Conservation (phyloP, 2,797 vertebrate species). For the Smutsia gigantea region DNA sequence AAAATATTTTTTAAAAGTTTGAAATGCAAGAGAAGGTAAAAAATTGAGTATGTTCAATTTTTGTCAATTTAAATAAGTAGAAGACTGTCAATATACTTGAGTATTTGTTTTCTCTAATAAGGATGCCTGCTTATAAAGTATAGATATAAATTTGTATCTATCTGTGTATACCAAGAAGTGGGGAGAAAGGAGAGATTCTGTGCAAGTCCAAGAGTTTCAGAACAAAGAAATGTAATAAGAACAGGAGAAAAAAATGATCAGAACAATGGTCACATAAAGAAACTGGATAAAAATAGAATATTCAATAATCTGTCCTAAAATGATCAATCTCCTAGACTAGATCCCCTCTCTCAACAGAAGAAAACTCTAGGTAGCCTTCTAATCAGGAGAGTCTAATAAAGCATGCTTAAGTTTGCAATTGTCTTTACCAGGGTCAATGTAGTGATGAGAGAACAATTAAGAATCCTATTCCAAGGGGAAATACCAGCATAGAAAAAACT, state of each 20-base stretch:
- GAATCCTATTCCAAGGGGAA: not conserved
- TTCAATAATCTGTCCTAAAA: not conserved
- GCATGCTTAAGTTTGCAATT: not conserved
- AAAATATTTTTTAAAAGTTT: not conserved
- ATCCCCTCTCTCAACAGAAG: not conserved
- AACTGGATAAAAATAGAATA: not conserved
- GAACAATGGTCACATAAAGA: not conserved
- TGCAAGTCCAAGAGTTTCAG: not conserved
- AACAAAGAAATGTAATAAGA: not conserved
- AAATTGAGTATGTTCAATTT: not conserved
- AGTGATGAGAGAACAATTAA: not conserved
- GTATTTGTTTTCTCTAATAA: not conserved
- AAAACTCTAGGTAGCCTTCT: not conserved
- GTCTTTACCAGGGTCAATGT: not conserved
- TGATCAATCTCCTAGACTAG: not conserved
- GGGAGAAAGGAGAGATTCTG: not conserved
- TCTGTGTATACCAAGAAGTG: not conserved
- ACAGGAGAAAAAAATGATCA: not conserved
- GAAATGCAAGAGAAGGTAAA: not conserved
- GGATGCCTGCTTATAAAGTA: not conserved
- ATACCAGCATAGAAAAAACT: not conserved
- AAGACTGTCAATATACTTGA: not conserved
- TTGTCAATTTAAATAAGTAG: not conserved
- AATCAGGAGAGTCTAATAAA: not conserved
- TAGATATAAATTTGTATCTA: not conserved